phyloP scores from a whole-genome alignment of 2,797 vertebrate genomes.

The Sarcophilus harrisii region DNA sequence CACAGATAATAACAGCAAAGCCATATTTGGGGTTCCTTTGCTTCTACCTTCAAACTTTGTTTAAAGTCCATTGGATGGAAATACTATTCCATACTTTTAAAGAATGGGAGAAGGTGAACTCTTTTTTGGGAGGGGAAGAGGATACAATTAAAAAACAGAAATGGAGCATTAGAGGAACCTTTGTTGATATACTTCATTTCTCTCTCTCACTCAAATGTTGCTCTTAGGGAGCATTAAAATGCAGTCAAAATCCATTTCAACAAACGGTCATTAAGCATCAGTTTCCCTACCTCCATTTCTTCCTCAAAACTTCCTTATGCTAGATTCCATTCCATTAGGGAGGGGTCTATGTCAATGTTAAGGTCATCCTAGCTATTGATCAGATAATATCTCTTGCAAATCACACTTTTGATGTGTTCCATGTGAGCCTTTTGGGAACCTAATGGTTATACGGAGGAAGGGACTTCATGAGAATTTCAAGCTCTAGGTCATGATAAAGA shows the following conservation, averaged over 20 bases:
- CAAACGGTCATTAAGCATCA: not conserved
- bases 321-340: not conserved
- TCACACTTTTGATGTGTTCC: not conserved
- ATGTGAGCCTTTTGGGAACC: not conserved
- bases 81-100: not conserved
- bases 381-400: not conserved
- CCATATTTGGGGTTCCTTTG: not conserved
- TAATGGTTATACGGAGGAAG: not conserved
- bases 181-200: not conserved
- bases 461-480: not conserved
- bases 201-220: not conserved
- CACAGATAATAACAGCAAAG: not conserved
- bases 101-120: not conserved
- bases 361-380: not conserved
- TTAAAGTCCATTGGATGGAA: not conserved
- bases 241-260: not conserved
- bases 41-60: not conserved
- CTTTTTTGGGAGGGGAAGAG: not conserved
- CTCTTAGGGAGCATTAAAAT: not conserved
- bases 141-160: not conserved
- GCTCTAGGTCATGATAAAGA: not conserved
- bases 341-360: too few relatives aligned
- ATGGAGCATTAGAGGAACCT: not conserved
- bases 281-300: not conserved
- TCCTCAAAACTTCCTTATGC: not conserved